Percentiles rank a stretch among this genome's conserved stretches.
These are phyloP conservation scores for Aporrectodea caliginosa DNA, from an alignment of 1,140 invertebrate genomes.

Conservation along the genomic window DNA sequence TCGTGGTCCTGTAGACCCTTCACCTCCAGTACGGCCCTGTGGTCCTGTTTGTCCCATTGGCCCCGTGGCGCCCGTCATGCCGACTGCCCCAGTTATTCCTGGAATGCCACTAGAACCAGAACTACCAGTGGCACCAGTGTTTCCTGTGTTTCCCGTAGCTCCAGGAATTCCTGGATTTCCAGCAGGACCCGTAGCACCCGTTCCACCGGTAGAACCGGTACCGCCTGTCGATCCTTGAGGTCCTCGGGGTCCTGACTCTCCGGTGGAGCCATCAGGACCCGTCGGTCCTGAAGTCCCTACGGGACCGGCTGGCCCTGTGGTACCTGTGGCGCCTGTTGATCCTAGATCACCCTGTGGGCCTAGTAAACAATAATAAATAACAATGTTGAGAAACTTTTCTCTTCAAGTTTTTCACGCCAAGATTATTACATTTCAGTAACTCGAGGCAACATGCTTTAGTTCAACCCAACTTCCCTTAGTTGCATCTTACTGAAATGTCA, in stretches of 20 bases:
- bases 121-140: conserved; percentile 53
- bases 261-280: conserved; percentile 36
- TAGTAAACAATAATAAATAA: background rate
- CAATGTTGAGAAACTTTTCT: too few relatives aligned
- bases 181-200: background rate
- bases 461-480: too few relatives aligned
- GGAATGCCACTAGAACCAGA: background rate
- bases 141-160: conserved; percentile 55
- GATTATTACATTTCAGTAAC: too few relatives aligned
- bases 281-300: background rate
- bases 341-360: conserved; percentile 17
- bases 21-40: background rate
- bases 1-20: background rate
- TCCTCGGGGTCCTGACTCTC: conserved; percentile 24
- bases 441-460: too few relatives aligned
- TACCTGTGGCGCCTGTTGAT: conserved; percentile 14
- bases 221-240: conserved; percentile 22
- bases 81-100: conserved; percentile 60
- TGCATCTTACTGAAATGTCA: too few relatives aligned
- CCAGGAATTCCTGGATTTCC: conserved; percentile 41
- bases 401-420: too few relatives aligned
- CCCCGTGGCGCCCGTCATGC: conserved; percentile 39
- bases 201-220: conserved; percentile 4
- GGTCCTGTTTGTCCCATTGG: conserved; percentile 10
- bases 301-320: conserved; percentile 23